A percentile compares a stretch with the other conserved stretches of the same genome.
phyloP scores from a whole-genome alignment of 2,797 vertebrate species.

The Knipowitschia caucasica region DNA sequence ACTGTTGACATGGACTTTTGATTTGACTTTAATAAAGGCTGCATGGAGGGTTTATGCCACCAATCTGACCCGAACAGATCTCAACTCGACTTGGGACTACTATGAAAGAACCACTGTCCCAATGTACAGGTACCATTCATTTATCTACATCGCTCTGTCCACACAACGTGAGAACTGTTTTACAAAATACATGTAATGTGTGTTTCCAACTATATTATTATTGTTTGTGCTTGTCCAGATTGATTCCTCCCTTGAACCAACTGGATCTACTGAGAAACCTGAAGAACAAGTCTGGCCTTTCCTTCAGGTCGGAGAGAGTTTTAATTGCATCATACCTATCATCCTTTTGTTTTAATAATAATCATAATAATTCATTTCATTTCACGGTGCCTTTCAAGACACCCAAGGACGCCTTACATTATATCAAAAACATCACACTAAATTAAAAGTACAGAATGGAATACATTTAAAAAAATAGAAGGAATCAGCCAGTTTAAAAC shows the following conservation, averaged over 20 bases:
- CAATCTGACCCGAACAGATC: slow-evolving; percentile 87
- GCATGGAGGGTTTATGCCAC: slow-evolving; percentile 98
- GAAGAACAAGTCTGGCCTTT: slow-evolving; percentile 95
- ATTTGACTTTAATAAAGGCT: slow-evolving; percentile 67
- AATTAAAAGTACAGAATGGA: too few species aligned
- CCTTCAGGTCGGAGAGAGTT: slow-evolving; percentile 84
- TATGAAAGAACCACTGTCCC: slow-evolving; percentile 91
- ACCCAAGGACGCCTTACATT: too few species aligned
- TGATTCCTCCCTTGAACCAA: slow-evolving; percentile 96
- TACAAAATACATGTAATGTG: too few species aligned
- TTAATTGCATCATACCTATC: not conserved
- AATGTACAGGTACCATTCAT: slow-evolving; percentile 87
- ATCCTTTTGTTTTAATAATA: too few species aligned
- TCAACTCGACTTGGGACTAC: slow-evolving; percentile 94
- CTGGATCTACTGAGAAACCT: slow-evolving; percentile 92
- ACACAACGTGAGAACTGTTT: too few species aligned
- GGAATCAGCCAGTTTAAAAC: too few species aligned
- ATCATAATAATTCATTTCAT: too few species aligned
- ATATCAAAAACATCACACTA: too few species aligned
- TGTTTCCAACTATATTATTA: too few species aligned
- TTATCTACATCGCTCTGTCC: not conserved
- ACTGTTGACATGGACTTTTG: not conserved
- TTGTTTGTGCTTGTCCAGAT: slow-evolving; percentile 63
- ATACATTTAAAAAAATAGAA: too few species aligned
- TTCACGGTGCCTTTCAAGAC: too few species aligned